Conservation (phyloP, 2,113 vertebrate species). For the Rhynchopsitta pachyrhyncha region DNA sequence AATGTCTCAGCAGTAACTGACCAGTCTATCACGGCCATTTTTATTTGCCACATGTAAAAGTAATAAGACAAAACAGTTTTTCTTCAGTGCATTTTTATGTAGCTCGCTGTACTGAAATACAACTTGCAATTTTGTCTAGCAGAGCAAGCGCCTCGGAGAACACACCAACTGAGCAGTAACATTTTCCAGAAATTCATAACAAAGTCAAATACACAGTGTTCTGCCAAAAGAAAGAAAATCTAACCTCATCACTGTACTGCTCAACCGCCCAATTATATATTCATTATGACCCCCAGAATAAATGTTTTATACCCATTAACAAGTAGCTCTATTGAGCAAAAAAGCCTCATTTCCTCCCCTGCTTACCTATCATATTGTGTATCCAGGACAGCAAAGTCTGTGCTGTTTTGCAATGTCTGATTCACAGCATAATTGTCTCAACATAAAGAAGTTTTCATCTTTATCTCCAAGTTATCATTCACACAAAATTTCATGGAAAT, state of each 20-base stretch:
- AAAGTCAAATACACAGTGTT: not conserved
- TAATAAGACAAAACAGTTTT: not conserved
- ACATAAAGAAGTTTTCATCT: not conserved
- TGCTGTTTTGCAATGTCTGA: not conserved
- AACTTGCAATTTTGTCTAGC: not conserved
- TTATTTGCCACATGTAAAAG: not conserved
- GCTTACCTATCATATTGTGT: not conserved
- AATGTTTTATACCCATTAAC: not conserved
- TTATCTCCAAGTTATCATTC: not conserved
- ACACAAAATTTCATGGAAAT: not conserved
- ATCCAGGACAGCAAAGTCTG: not conserved
- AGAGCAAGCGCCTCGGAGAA: slow-evolving; percentile 11
- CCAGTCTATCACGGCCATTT: not conserved
- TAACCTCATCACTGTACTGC: not conserved
- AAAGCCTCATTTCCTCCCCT: not conserved
- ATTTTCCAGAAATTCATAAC: not conserved
- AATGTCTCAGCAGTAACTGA: not conserved
- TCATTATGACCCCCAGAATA: not conserved
- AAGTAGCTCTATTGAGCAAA: not conserved
- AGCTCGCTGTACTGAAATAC: slow-evolving; percentile 9
- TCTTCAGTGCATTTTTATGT: not conserved
- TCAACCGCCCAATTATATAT: not conserved
- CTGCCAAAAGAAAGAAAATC: not conserved
- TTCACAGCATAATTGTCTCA: not conserved
- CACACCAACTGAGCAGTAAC: not conserved